phyloP scores from a whole-genome alignment of 1,140 invertebrate species.

The Drosophila virilis region DNA sequence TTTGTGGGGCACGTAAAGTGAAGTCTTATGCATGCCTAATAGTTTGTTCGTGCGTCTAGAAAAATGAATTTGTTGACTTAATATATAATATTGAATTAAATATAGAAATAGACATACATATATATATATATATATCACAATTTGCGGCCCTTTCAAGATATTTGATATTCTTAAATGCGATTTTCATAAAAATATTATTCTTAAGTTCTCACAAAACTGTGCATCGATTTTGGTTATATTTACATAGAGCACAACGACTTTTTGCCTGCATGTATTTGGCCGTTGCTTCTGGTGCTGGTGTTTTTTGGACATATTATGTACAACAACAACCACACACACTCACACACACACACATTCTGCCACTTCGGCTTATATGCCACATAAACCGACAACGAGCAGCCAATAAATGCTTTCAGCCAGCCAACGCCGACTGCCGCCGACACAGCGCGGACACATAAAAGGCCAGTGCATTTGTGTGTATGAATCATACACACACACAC shows the following conservation, averaged over 20 bases:
- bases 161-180: background rate
- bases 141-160: no score
- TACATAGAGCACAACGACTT: constrained; percentile 43
- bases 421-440: constrained; percentile 57
- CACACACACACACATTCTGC: constrained; percentile 35
- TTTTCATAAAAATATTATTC: background rate
- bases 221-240: constrained; percentile 70
- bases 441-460: constrained; percentile 59
- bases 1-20: constrained; percentile 18
- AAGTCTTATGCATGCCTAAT: background rate
- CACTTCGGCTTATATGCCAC: constrained; percentile 79
- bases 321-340: constrained; percentile 30
- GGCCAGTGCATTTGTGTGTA: constrained; percentile 71
- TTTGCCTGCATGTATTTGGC: constrained; percentile 57
- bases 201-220: constrained; percentile 13
- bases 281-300: constrained; percentile 36
- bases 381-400: constrained; percentile 81
- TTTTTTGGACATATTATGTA: constrained; percentile 70
- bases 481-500: constrained; percentile 56
- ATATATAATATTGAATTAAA: background rate
- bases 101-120: background rate
- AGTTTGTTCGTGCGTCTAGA: background rate
- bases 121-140: background rate
- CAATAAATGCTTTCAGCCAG: constrained; percentile 78
- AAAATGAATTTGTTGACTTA: no score